These are phyloP conservation scores for Australoheros scitulus DNA, from an alignment of 2,113 vertebrate species.

Conservation along the genomic window DNA sequence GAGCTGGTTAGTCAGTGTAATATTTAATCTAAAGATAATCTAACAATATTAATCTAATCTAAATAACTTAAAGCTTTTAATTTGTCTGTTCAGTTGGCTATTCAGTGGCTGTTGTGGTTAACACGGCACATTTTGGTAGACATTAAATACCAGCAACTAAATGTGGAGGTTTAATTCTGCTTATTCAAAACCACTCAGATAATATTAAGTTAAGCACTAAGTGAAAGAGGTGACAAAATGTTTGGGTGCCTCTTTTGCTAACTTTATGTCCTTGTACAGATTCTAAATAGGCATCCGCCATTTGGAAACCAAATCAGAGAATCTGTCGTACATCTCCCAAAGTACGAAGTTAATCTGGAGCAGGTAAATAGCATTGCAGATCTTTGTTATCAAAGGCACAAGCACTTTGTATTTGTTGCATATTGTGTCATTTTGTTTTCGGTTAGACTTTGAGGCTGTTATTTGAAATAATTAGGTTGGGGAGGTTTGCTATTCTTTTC, in stretches of 20 bases:
- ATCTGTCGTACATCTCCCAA: conserved; percentile 88
- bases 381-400: conserved; percentile 14
- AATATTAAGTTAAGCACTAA: not conserved
- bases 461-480: not conserved
- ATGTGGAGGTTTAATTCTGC: not conserved
- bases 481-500: not conserved
- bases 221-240: not conserved
- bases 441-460: not conserved
- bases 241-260: not conserved
- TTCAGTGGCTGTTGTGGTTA: not conserved
- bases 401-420: not conserved
- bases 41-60: not conserved
- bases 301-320: conserved; percentile 99
- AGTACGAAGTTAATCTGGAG: conserved; percentile 88
- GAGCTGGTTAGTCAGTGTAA: conserved; percentile 85
- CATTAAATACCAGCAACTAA: not conserved
- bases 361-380: conserved; percentile 76
- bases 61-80: not conserved
- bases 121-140: not conserved
- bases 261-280: conserved; percentile 77
- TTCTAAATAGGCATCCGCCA: conserved; percentile 95
- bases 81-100: not conserved
- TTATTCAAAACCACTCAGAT: not conserved
- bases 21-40: not conserved
- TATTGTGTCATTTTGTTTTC: not conserved